Percentiles rank a stretch among this genome's conserved stretches.
These are phyloP conservation scores for Tetramorium simillimum DNA, from an alignment of 1,140 invertebrate species.

Conservation along the genomic window DNA sequence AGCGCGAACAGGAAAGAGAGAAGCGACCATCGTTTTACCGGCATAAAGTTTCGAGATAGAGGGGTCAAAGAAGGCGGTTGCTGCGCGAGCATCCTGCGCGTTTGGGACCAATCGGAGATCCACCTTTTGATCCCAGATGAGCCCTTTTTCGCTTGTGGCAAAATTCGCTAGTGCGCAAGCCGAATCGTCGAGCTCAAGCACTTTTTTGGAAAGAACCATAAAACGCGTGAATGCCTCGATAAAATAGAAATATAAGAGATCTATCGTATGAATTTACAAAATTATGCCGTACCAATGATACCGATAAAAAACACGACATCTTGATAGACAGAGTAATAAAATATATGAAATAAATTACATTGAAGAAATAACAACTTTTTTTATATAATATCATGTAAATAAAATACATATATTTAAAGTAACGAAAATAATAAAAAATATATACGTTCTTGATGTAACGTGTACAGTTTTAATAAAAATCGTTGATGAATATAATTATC, in stretches of 20 bases:
- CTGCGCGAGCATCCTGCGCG: conserved; percentile 69
- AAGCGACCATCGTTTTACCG: conserved; percentile 75
- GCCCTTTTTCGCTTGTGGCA: conserved; percentile 46
- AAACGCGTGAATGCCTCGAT: conserved; percentile 37
- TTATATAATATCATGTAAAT: background rate
- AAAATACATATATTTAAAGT: background rate
- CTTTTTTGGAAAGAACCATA: conserved; percentile 23
- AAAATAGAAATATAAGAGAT: conserved; percentile 25
- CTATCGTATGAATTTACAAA: conserved; percentile 19
- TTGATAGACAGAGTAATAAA: background rate
- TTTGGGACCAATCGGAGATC: conserved; percentile 64
- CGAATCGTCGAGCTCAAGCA: conserved; percentile 37
- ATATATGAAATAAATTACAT: background rate
- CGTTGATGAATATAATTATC: background rate
- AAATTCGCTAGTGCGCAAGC: conserved; percentile 66
- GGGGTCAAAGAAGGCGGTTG: conserved; percentile 72
- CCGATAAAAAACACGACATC: background rate
- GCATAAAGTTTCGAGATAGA: conserved; percentile 71
- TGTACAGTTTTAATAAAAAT: background rate
- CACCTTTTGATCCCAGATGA: conserved; percentile 63
- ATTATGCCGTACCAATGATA: background rate
- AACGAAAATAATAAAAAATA: background rate
- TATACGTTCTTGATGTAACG: background rate
- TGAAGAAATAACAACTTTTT: background rate
- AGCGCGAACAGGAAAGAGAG: conserved; percentile 65